Evolutionary conservation across 2,113 vertebrate species (phyloP), one percentile per base, ranked within the genome.

Genomic region (Scatophagus argus): DNA sequence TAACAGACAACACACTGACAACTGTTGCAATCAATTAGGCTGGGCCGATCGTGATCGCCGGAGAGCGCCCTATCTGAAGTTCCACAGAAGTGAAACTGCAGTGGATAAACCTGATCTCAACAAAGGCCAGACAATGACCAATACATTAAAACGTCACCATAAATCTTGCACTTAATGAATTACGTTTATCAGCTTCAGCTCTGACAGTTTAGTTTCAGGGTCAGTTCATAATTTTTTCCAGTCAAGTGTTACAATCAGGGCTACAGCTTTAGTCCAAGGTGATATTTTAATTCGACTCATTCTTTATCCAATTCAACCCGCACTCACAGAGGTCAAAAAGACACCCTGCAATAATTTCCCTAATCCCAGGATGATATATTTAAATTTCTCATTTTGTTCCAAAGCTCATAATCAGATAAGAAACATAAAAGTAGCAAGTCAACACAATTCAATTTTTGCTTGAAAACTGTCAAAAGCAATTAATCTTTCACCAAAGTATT

Each of bases 1-100:
- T 86, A 88, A 90, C 86, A 91, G 92, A 93, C 90, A 93, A 90
- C 91, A 89, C 85, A 88, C 84, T 87, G 91, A 93, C 93, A 93
- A 91, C 88, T 90, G 92, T 89, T 93, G 85, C 84, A 83, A 88
- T 91, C 92, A 91, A 92, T 93, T 92, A 93, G 90, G 81, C 84
- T 3, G 4, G 27, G 38, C 59, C 23, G 5, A 77, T 74, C 61
- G 75, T 64, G 77, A 87, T 90, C 90, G 79, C 79, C 8, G 59
- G 68, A 79, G 77, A 88, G n/a, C n/a, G n/a, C n/a, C n/a, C 0
- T 7, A 38, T 29, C n/a, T 81, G 0, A 43, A 71, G 39, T 72
- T 79, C 10, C n/a, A 25, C 2, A 6, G 3, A 8, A 23, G 31
- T 29, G 1, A 67, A 38, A 32, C 17, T 2, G 14, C 21, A 31